Conservation (phyloP, 2,797 vertebrate genomes). For the Gymnothorax reevesii region DNA sequence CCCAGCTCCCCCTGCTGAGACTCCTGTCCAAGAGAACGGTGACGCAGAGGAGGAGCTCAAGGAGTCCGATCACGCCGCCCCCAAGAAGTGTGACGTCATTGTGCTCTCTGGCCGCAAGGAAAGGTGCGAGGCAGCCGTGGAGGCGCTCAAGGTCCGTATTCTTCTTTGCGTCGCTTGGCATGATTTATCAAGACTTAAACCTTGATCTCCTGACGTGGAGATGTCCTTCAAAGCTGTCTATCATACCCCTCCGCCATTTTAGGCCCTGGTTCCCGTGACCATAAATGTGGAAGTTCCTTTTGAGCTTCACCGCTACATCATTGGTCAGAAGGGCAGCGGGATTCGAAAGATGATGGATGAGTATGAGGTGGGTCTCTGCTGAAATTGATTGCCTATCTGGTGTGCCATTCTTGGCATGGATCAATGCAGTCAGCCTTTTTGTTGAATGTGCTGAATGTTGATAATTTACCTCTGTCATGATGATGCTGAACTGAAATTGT, state of each 20-base stretch:
- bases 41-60: constrained; percentile 84
- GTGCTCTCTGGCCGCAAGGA: constrained; percentile 93
- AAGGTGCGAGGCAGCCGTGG: constrained; percentile 89
- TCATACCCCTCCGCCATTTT: not conserved
- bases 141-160: constrained; percentile 84
- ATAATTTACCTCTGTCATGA: too few species aligned
- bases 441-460: too few species aligned
- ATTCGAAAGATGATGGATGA: constrained; percentile 99
- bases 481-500: too few species aligned
- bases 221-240: not conserved
- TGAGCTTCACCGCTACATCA: constrained; percentile 98
- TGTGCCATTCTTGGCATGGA: too few species aligned
- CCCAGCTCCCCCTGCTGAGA: constrained; percentile 72
- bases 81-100: constrained; percentile 93
- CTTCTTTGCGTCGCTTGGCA: not conserved
- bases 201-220: not conserved
- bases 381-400: not conserved
- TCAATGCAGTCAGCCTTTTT: too few species aligned
- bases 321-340: constrained; percentile 97
- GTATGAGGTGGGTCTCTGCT: constrained; percentile 83
- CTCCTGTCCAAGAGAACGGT: constrained; percentile 87
- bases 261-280: constrained; percentile 95
- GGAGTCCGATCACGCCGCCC: constrained; percentile 79
- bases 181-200: not conserved
- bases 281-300: constrained; percentile 95